phyloP scores from a whole-genome alignment of 2,797 vertebrate genomes.

The Urosaurus nigricauda region DNA sequence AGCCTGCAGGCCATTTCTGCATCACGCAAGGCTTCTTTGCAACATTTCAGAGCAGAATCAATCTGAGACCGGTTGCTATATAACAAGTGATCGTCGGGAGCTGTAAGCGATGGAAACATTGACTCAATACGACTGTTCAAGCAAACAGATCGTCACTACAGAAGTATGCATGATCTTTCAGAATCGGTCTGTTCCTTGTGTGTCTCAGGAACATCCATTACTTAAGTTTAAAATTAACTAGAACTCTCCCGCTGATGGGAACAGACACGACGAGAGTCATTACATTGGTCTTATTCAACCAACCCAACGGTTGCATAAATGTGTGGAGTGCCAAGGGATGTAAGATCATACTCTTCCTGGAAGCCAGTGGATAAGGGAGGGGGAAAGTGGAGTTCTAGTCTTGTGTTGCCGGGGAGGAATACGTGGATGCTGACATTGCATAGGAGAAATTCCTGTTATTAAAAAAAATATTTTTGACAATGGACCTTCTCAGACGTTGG shows the following conservation, averaged over 20 bases:
- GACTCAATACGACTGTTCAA: background rate
- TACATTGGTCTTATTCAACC: slow-evolving; percentile 53
- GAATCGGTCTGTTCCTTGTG: background rate
- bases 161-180: background rate
- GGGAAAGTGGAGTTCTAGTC: background rate
- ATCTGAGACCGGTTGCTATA: slow-evolving; percentile 93
- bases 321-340: background rate
- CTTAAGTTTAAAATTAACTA: slow-evolving; percentile 43
- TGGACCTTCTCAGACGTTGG: too few relatives aligned
- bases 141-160: background rate
- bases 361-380: background rate
- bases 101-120: slow-evolving; percentile 74
- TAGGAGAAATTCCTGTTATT: background rate
- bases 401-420: too few relatives aligned
- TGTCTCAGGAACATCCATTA: slow-evolving; percentile 1
- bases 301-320: slow-evolving; percentile 32
- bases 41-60: slow-evolving; percentile 86
- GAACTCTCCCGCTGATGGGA: slow-evolving; percentile 30
- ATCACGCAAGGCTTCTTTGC: slow-evolving; percentile 85
- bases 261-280: slow-evolving; percentile 36
- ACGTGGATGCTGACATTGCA: background rate
- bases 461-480: background rate
- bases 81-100: slow-evolving; percentile 89
- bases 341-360: background rate
- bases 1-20: slow-evolving; percentile 89